These are phyloP conservation scores for Lepidonotus clava DNA, from an alignment of 2,888 invertebrate genomes.

Conservation along the genomic window DNA sequence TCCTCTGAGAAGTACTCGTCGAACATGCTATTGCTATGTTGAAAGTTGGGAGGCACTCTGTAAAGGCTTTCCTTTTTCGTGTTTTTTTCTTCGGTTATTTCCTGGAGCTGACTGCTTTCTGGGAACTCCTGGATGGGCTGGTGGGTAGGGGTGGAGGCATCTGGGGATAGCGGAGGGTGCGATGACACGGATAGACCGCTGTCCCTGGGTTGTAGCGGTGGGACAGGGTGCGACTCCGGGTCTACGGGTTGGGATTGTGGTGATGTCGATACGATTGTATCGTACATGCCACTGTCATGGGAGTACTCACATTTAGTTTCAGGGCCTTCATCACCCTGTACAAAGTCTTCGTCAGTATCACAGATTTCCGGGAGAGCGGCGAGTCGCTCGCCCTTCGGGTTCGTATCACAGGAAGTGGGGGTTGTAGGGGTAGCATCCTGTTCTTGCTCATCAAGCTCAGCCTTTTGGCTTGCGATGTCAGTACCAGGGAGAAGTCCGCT, in stretches of 20 bases:
- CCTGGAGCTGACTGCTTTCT: no score
- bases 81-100: no score
- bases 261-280: background rate
- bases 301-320: background rate
- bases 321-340: background rate
- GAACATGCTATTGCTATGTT: constrained; percentile 59
- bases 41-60: background rate
- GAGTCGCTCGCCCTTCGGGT: background rate
- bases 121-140: no score
- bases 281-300: constrained; percentile 52
- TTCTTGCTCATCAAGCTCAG: background rate
- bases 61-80: no score
- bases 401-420: constrained; percentile 18
- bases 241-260: background rate
- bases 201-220: background rate
- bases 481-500: background rate
- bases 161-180: background rate
- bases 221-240: background rate
- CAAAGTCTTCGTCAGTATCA: background rate
- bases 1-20: constrained; percentile 62
- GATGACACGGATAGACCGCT: background rate
- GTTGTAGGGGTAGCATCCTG: background rate
- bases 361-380: background rate
- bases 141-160: background rate
- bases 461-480: background rate